These are phyloP conservation scores for Nasonia vitripennis DNA, from an alignment of 1,140 invertebrate species.

Conservation along the genomic window DNA sequence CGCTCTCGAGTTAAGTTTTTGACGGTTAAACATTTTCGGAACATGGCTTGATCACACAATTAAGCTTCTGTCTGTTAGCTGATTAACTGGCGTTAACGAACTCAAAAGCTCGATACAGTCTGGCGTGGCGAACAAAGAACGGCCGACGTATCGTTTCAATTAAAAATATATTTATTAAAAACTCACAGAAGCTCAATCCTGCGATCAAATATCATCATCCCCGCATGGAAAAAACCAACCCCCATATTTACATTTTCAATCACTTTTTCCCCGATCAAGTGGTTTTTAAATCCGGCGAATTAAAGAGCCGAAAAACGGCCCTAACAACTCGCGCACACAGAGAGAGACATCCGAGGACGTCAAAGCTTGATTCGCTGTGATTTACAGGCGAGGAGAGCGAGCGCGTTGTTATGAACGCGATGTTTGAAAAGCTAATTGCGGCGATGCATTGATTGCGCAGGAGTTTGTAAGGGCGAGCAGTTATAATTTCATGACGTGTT, in stretches of 20 bases:
- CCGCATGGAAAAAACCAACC: no score
- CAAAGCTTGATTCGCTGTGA: conserved; percentile 5
- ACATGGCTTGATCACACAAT: neutral
- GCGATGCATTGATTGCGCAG: conserved; percentile 43
- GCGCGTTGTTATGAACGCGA: neutral
- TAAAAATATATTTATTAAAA: no score
- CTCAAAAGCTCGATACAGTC: no score
- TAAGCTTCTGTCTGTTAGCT: neutral
- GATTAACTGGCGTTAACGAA: no score
- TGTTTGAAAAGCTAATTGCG: conserved; percentile 46
- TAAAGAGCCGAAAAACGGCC: neutral
- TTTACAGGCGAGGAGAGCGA: neutral
- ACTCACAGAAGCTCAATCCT: no score
- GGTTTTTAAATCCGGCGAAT: conserved; percentile 9
- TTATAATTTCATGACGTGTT: conserved; percentile 48
- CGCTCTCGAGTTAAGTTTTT: no score
- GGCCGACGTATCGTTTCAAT: no score
- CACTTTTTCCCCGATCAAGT: neutral
- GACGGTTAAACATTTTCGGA: neutral
- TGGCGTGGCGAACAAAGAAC: no score
- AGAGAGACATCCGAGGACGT: neutral
- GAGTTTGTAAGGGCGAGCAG: conserved; percentile 24
- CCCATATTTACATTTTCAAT: neutral
- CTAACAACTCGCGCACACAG: neutral
- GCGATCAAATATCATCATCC: no score